Base-by-base conservation (phyloP, 2,797 vertebrate species). In the Halcyon chelicuti region DNA sequence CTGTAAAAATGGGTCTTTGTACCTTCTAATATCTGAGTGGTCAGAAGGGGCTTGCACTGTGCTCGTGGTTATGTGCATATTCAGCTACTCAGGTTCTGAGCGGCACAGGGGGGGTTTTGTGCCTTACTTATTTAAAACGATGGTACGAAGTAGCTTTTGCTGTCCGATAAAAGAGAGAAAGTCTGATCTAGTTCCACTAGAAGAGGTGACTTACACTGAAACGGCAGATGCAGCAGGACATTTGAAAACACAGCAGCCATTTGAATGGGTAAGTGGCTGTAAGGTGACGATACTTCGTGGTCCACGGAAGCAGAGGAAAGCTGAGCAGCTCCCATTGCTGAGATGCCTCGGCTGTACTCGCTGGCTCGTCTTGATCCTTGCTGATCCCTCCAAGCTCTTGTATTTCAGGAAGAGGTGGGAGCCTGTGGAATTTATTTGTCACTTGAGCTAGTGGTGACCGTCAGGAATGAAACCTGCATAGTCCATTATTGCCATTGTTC, bases 351-450 rank as follows among this genome's bases (percentile, higher is more conserved):
- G 90, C 78, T 87, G 51, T 25, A 1, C 77, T 73, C 1, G 2
- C 5, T 47, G 90, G 57, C 88, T 91, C 12, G 5, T 61, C 91
- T 93, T 94, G 94, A 97, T 96, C 95, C 96, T 52, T 72, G 22
- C 83, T 96, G 96, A 96, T 94, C 95, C 95, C 93, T 54, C 61
- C 1, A 11, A 67, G 80, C 83, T 97, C 95, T 96, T 95, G 88
- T 82, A 10, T 96, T 96, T 96, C 96, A 95, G 95, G 93, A 96
- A 93, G 95, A 94, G 76, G 80, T 73, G 91, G 88, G 73, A 90
- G 94, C 74, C 86, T 82, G 60, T 63, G 93, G 95, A 90, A 96
- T 97, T 96, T 94, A 96, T 97, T 95, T 95, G 96, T 92, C 95
- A 95, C 94, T 96, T 90, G 96, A 97, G 93, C 94, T 71, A 39